Percentiles rank a stretch among this genome's conserved stretches.
phyloP scores from a whole-genome alignment of 1,140 invertebrate genomes.

The Acromyrmex charruanus region DNA sequence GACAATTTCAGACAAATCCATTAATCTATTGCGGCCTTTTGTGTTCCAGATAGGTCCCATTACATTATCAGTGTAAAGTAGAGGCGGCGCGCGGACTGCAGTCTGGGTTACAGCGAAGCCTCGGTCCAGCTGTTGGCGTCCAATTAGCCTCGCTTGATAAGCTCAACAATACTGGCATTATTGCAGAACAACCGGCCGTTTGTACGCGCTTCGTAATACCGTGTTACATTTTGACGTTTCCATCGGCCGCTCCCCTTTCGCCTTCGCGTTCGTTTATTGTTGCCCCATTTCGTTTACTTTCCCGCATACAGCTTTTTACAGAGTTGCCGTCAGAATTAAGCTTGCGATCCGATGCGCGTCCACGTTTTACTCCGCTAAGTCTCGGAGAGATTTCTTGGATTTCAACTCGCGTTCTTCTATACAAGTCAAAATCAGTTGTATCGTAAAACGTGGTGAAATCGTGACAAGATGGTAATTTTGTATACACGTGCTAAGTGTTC shows the following conservation, averaged over 20 bases:
- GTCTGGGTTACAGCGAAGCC: conserved; percentile 71
- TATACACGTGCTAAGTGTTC: neutral
- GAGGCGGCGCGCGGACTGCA: conserved; percentile 74
- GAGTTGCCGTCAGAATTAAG: conserved; percentile 1
- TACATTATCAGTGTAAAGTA: conserved; percentile 85
- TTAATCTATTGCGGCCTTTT: conserved; percentile 85
- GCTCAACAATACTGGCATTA: conserved; percentile 86
- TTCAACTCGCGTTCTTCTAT: neutral
- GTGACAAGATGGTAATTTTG: neutral
- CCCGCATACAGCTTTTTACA: conserved; percentile 39
- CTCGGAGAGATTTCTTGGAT: neutral
- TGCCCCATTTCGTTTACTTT: conserved; percentile 34
- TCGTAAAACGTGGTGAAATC: conserved; percentile 7
- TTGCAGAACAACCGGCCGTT: conserved; percentile 84
- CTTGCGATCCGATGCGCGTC: neutral
- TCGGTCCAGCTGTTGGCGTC: conserved; percentile 84
- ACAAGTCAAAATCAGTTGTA: conserved; percentile 3
- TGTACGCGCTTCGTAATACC: conserved; percentile 78
- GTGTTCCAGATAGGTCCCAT: conserved; percentile 84
- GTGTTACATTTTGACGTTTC: conserved; percentile 82
- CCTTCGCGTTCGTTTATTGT: conserved; percentile 1
- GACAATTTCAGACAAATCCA: conserved; percentile 84
- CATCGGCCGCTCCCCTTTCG: conserved; percentile 68
- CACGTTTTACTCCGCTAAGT: conserved; percentile 33
- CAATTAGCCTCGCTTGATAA: conserved; percentile 87